Evolutionary conservation across 2,888 invertebrate genomes (phyloP), one percentile per base, ranked within the genome.

Genomic region (Lepidocyrtoides sp.): DNA sequence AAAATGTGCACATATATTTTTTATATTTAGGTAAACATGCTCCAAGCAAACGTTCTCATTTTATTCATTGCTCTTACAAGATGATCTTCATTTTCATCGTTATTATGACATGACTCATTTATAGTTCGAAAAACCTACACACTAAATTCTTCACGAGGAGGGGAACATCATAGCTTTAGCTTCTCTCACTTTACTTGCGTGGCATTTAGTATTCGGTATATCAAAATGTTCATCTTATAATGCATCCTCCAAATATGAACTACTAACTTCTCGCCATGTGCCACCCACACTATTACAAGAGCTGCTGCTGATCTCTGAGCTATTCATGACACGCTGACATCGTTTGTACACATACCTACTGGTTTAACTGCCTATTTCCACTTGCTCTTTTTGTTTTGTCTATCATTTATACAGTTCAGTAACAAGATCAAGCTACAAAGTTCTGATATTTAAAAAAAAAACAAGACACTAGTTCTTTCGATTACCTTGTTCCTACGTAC

Each of bases 211-310:
- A 69, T 69, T 69, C 29, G 17, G 7, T 17, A 23, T 36, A 29
- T 7, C 36, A 36, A 7, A 29, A n/a, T 17, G 0, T 32, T 36
- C 14, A 26, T 29, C 8, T 29, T 29, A 32, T 32, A 44, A 26
- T 26, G 26, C 17, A 29, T 23, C 51, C n/a, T 32, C 69, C 7
- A 75, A 48, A 23, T 32, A 77, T 8, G 29, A 79, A 51, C 51
- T 66, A n/a, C 44, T 63, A 41, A 63, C 54, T 17, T 2, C 36
- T 2, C 48, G 69, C 69, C 69, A 69, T 69, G 41, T 60, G 66
- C 85, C 85, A 85, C 85, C 85, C 85, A 85, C 85, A 75, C 85
- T 60, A n/a, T n/a, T n/a, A n/a, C n/a, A n/a, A n/a, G 48, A 7
- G 69, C 36, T 69, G 44, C 7, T 72, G 72, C 26, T 41, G 72